phyloP scores from a whole-genome alignment of 2,888 invertebrate genomes.

The Sphinx pinastri region DNA sequence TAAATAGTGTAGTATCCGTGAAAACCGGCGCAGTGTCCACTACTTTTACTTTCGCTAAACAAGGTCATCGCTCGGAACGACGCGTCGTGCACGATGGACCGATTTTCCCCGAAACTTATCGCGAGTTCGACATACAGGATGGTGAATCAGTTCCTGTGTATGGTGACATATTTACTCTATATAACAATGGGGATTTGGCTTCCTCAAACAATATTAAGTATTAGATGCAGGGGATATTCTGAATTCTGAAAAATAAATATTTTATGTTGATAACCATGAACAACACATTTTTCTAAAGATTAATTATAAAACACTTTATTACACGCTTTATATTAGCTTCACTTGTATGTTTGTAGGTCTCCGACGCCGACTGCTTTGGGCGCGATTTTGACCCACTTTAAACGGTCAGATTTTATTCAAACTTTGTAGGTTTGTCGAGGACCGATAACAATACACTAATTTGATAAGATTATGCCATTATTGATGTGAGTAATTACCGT shows the following conservation, averaged over 20 bases:
- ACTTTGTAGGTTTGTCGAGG: no score
- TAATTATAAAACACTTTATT: no score
- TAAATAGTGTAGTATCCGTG: neutral
- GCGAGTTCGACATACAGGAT: neutral
- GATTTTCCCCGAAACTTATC: constrained; percentile 20
- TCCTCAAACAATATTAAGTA: neutral
- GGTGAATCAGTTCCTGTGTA: constrained; percentile 20
- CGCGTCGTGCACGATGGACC: neutral
- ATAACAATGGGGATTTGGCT: neutral
- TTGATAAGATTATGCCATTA: no score
- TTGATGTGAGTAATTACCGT: no score
- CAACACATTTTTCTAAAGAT: no score
- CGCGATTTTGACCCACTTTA: no score
- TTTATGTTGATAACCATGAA: no score
- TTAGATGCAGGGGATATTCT: neutral
- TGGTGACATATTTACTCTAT: neutral
- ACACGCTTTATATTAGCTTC: no score
- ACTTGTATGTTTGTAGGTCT: no score
- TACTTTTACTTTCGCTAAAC: constrained; percentile 10
- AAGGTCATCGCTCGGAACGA: neutral
- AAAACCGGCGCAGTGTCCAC: neutral
- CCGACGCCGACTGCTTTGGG: no score
- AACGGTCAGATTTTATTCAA: no score
- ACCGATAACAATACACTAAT: no score
- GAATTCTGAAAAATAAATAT: neutral